These are phyloP conservation scores for Ericerus pela DNA, from an alignment of 1,140 invertebrate genomes.

Conservation along the genomic window DNA sequence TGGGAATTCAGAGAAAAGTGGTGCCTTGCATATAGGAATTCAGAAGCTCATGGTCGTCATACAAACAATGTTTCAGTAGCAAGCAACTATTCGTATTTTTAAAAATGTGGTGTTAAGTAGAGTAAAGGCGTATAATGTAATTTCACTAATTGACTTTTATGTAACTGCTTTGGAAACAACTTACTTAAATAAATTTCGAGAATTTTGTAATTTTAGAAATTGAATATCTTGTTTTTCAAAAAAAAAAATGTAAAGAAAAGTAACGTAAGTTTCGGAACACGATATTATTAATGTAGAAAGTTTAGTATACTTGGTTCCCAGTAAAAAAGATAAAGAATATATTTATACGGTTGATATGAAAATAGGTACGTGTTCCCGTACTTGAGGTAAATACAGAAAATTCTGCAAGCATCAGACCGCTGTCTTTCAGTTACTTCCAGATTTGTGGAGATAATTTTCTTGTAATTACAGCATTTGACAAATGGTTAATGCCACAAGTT, in stretches of 20 bases:
- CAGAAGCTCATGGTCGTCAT: background rate
- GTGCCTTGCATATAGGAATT: background rate
- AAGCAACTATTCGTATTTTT: constrained; percentile 5
- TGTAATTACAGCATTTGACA: background rate
- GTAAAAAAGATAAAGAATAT: background rate
- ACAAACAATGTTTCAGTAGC: constrained; percentile 13
- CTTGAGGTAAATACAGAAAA: background rate
- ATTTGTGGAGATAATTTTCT: background rate
- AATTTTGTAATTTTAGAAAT: background rate
- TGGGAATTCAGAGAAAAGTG: background rate
- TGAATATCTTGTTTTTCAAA: background rate
- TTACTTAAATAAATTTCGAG: background rate
- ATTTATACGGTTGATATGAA: background rate
- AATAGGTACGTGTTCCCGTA: background rate
- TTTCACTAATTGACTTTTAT: background rate
- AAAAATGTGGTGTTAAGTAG: background rate
- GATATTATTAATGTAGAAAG: background rate
- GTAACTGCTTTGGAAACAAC: background rate
- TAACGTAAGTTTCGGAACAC: background rate
- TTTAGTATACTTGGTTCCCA: background rate
- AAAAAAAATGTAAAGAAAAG: background rate
- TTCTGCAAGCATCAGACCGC: constrained; percentile 5
- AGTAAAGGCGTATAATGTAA: constrained; percentile 8
- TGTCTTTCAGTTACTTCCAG: background rate
- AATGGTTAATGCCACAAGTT: background rate